Evolutionary conservation across 2,888 invertebrate genomes (phyloP), one percentile per base, ranked within the genome.

Genomic region (Drosophila vallismaia): DNA sequence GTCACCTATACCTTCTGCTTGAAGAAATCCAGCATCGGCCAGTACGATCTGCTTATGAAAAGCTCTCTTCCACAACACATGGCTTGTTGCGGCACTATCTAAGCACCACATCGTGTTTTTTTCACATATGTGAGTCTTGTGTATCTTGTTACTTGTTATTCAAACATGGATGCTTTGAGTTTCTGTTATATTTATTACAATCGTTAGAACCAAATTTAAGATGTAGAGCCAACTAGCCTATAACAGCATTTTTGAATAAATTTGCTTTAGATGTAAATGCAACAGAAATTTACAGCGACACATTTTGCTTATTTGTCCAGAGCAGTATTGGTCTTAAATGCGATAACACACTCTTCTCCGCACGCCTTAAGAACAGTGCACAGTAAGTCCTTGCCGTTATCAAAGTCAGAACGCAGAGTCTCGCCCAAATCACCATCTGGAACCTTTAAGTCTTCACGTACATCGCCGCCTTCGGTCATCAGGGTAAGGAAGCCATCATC

Each of bases 371-470:
- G 94, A 90, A 97, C 97, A 88, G 97, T 97, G 94, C 97, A 97
- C 94, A 95, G 92, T 64, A 93, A 94, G 38, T 97, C 97, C 93
- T 97, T 97, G 92, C 97, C 97, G 91, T 94, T 94, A 76, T 96
- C 97, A 88, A 95, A 97, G 92, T 98, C 98, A 77, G 95, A 89
- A 91, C 96, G 96, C 88, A 98, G 94, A 92, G 97, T 96, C 79
- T 93, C 91, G 86, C 98, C 99, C 88, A 99, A 94, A 73, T 98
- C 98, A 73, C 97, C 97, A 71, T 98, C 98, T 64, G 99, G 99
- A 86, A 98, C 93, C 93, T 98, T 98, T 81, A 99, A 94, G 94
- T 99, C 99, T 92, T 98, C 98, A 91, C 98, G 97, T 64, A 97
- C 93, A 90, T 98, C 97, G 69, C 98, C 98, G 91, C 95, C 95